Evolutionary conservation across 2,113 vertebrate genomes (phyloP), one percentile per base, ranked within the genome.

Genomic region (Choloepus hoffmanni): DNA sequence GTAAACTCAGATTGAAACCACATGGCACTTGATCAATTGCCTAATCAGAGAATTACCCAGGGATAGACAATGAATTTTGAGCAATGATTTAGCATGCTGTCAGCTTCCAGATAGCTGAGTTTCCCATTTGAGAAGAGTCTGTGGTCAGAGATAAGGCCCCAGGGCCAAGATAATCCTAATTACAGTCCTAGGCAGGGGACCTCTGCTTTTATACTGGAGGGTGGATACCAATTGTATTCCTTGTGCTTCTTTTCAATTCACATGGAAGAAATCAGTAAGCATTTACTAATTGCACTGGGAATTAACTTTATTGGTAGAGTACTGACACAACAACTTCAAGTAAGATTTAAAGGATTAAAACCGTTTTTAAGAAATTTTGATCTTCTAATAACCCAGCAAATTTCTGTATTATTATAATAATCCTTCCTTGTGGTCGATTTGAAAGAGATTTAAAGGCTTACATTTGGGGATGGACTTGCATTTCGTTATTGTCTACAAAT

Each of bases 81-180:
- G 18, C 84, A 94, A 96, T 89, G 70, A 21, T 5, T 96, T 90
- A 68, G 33, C 45, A 28, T 89, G 50, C 28, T 94, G 40, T 55
- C 0, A 0, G 58, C 30, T 55, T 96, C 68, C 12, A 78, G 78
- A 65, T 15, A 97, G 40, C 79, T 95, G 62, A 83, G 36, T 87
- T 95, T 95, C 28, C 79, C 28, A 26, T 87, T 95, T 84, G 65
- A 90, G 43, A 84, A 94, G 23, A 78, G 50, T 92, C 83, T 97
- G 76, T 87, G 43, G 36, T 81, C 28, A 90, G 26, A 93, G 79
- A 96, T 92, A 93, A 95, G 85, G 72, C 19, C 16, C 1, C 10
- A 89, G n/a, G 21, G 36, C 36, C 86, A 89, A 94, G n/a, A 78
- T 92, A 95, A 93, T 93, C 74, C 70, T 90, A 92, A 95, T 94